Percentiles rank a stretch among this genome's conserved stretches.
Evolutionary conservation across 1,140 invertebrate genomes (phyloP).

Genomic region (Drosophila sucinea): DNA sequence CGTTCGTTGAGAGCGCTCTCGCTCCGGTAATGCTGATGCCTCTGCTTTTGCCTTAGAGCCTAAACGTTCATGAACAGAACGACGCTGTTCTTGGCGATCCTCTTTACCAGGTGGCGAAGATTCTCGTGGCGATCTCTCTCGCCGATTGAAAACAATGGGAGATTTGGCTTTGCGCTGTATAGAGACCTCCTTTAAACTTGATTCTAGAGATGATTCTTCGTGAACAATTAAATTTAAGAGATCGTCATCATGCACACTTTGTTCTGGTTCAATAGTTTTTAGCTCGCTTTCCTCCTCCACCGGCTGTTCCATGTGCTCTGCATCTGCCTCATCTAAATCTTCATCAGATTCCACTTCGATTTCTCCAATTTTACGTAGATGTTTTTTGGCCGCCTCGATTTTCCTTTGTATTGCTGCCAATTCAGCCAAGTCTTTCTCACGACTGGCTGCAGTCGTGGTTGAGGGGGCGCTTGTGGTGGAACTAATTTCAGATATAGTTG

Average conservation of each 20-base stretch:
- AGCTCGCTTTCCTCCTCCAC: conserved; percentile 79
- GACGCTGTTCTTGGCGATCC: conserved; percentile 55
- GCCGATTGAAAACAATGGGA: conserved; percentile 72
- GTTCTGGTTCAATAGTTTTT: not conserved
- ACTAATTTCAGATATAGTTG: conserved; percentile 83
- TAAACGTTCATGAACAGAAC: conserved; percentile 75
- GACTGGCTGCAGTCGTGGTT: conserved; percentile 54
- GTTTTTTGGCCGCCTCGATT: conserved; percentile 84
- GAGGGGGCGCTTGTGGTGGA: conserved; percentile 51
- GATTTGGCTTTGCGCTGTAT: conserved; percentile 59
- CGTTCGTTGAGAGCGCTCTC: conserved; percentile 33
- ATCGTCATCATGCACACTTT: not conserved
- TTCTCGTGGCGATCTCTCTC: conserved; percentile 41
- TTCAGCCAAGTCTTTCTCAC: conserved; percentile 77
- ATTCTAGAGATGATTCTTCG: conserved; percentile 62
- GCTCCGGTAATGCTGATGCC: conserved; percentile 23
- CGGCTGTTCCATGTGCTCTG: conserved; percentile 49
- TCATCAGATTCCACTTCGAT: conserved; percentile 82
- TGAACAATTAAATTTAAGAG: conserved; percentile 85
- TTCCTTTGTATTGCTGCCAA: conserved; percentile 79
- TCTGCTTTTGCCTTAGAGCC: conserved; percentile 46
- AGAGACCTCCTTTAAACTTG: conserved; percentile 6
- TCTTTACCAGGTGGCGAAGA: conserved; percentile 15
- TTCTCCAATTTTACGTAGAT: conserved; percentile 82
- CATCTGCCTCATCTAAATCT: conserved; percentile 75